phyloP scores from a whole-genome alignment of 2,797 vertebrate species.

The Poecilia wingei region DNA sequence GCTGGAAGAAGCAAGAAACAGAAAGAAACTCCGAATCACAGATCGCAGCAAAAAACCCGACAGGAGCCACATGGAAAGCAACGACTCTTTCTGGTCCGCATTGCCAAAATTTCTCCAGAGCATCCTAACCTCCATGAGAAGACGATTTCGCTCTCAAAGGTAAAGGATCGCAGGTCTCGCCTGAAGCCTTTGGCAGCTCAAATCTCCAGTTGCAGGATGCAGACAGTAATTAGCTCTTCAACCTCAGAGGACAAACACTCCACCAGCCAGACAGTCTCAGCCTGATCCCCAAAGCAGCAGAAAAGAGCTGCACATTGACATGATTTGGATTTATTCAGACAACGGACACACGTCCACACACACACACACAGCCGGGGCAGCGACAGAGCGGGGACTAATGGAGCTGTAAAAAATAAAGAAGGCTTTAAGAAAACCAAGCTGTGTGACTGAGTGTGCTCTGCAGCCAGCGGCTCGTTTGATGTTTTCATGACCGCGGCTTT shows the following conservation, averaged over 20 bases:
- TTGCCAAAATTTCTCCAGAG: constrained; percentile 22
- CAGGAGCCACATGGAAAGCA: constrained; percentile 23
- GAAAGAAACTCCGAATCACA: constrained; percentile 21
- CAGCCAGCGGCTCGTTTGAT: constrained; percentile 37
- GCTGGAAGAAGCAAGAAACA: constrained; percentile 4
- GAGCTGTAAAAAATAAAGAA: constrained; percentile 8
- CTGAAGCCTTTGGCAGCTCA: constrained; percentile 55
- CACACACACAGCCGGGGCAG: background rate
- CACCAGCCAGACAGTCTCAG: constrained; percentile 40
- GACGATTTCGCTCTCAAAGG: constrained; percentile 29
- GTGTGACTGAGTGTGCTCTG: constrained; percentile 12
- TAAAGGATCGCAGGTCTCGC: constrained; percentile 49
- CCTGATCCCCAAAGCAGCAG: constrained; percentile 41
- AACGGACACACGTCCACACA: background rate
- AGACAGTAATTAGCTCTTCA: constrained; percentile 71
- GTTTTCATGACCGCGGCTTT: constrained; percentile 45
- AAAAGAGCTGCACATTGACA: constrained; percentile 35
- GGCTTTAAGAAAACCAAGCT: background rate
- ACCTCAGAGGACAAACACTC: constrained; percentile 65
- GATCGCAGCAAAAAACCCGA: background rate
- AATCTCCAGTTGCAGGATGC: constrained; percentile 52
- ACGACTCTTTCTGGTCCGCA: constrained; percentile 27
- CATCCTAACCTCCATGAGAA: constrained; percentile 32
- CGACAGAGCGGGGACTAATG: background rate
- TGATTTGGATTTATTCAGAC: constrained; percentile 32